Evolutionary conservation across 2,888 invertebrate species (phyloP), one percentile per base, ranked within the genome.

Genomic region (Aphodius sticticus): DNA sequence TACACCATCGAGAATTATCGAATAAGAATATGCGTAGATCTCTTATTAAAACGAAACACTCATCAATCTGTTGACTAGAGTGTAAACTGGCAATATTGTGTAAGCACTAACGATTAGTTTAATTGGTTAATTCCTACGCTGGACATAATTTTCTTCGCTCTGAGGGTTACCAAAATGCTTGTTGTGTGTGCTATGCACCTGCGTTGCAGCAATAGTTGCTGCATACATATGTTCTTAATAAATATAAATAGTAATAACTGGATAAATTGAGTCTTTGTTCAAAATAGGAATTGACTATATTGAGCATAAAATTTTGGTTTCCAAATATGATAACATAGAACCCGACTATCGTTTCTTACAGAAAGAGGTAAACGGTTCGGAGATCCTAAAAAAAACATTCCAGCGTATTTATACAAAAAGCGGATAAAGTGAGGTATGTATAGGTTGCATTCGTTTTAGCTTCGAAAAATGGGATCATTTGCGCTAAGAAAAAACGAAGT

Each of bases 401-500:
- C 53, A 53, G 71, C 77, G 76, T 80, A 79, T 80, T 81, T 80
- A 80, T 81, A 84, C 85, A 71, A 85, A 85, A 87, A 87, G 86
- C 86, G 85, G 86, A 86, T 84, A 86, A 78, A 78, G 84, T 87
- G 87, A 87, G 87, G 87, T 87, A 88, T 86, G 85, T 86, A 81
- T 86, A 81, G 85, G 74, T 74, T 74, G 74, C 76, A 70, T 76
- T 71, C 71, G 69, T 79, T 76, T 76, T 70, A 75, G 75, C 70
- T 78, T 78, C 70, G 82, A 81, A 81, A 80, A 81, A 83, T 82
- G 82, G 83, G 80, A 81, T 82, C 82, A 82, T 83, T 82, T 78
- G 81, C 80, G 83, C 82, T 83, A 84, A 83, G 84, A 83, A 84
- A n/a, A 83, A 78, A n/a, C 69, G 69, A 53, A 53, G 70, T 74